Base-by-base conservation (phyloP, 2,113 vertebrate genomes). In the Solenodon paradoxus region DNA sequence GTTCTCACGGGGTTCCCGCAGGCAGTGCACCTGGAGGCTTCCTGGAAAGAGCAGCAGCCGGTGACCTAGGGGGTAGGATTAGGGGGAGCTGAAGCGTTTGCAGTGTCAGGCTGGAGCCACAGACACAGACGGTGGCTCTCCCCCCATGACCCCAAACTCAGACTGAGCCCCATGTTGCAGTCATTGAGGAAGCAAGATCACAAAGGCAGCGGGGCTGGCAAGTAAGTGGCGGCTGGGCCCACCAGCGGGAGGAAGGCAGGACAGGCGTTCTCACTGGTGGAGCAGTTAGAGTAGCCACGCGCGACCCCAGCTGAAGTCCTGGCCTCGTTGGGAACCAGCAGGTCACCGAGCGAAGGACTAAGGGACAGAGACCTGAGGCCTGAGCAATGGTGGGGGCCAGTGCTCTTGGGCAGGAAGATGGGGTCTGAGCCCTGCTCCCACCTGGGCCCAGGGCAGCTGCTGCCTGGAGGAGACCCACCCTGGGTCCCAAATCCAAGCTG, bases 351-450 rank as follows among this genome's bases (percentile, higher is more conserved):
- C 0, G 74, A 66, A 30, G 12, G 3, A 8, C 7, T 7, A 35
- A 19, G 38, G 0, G 9, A 69, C 5, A 2, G 64, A 40, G 38
- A 40, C 9, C 13, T 0, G 2, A 30, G 9, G 7, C 19, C 15
- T 66, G 47, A 19, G 40, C 22, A 24, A 38, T 20, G 28, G 20
- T 0, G 49, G 32, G 13, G 40, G 8, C 94, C 2, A 24, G n/a
- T 3, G 0, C 2, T 19, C 32, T 26, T 3, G 32, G 22, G 12
- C 1, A 0, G 49, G 24, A 69, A 1, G n/a, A 40, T 3, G 9
- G 69, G 26, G 72, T 15, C 63, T 53, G 49, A n/a, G 49, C 28
- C 28, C 26, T 57, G 19, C 15, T 61, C 16, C 57, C 40, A 1
- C 0, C 7, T 22, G 42, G 59, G 45, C 20, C 35, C 61, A 38